These are phyloP conservation scores for Harpagifer antarcticus DNA, from an alignment of 2,797 vertebrate genomes.

Conservation along the genomic window DNA sequence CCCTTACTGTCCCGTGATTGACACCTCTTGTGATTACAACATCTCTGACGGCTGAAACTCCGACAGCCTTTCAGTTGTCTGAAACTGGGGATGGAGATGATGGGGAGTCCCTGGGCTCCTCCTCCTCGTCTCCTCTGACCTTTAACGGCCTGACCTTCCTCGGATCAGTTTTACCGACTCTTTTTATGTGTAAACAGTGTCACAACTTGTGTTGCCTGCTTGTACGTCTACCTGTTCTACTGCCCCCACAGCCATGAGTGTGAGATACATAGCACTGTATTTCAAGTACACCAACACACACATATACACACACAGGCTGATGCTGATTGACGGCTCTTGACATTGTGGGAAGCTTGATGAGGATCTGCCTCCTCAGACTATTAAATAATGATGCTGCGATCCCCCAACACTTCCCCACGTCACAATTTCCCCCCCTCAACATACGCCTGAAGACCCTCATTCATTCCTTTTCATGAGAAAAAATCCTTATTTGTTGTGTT, in stretches of 20 bases:
- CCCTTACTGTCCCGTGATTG: constrained; percentile 63
- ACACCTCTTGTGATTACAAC: constrained; percentile 55
- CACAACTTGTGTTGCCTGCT: constrained; percentile 28
- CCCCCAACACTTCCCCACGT: constrained; percentile 5
- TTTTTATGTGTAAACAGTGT: too few species aligned
- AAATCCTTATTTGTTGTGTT: too few species aligned
- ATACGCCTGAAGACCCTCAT: too few species aligned
- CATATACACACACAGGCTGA: constrained; percentile 21
- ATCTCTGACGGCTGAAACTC: constrained; percentile 31
- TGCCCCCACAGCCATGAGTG: constrained; percentile 80
- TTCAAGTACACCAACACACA: constrained; percentile 38
- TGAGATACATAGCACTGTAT: constrained; percentile 71
- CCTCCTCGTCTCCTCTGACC: constrained; percentile 53
- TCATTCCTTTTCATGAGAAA: too few species aligned
- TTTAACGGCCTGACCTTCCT: constrained; percentile 36
- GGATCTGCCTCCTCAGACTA: constrained; percentile 43
- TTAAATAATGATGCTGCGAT: constrained; percentile 74
- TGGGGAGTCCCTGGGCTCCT: constrained; percentile 26
- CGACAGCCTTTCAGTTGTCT: constrained; percentile 10
- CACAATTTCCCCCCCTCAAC: too few species aligned
- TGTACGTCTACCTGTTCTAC: constrained; percentile 55
- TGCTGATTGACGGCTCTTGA: constrained; percentile 65
- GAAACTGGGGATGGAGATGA: constrained; percentile 10
- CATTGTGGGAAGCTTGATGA: constrained; percentile 66
- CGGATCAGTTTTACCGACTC: constrained; percentile 13